Evolutionary conservation across 2,888 invertebrate genomes (phyloP).

Genomic region (Antheraea yamamai): DNA sequence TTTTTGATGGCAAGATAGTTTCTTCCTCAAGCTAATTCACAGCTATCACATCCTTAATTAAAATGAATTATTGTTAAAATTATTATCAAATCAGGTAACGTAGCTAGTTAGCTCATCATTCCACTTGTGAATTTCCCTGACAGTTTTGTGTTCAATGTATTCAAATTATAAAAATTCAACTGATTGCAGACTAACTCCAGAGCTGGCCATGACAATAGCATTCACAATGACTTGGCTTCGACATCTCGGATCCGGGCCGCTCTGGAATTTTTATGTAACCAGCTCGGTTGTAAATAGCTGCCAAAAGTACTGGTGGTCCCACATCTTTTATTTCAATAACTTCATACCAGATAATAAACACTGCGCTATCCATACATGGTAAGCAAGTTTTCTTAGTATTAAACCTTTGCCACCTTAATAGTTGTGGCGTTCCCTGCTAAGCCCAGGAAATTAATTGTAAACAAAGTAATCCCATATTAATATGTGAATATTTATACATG

Average conservation of each 20-base stretch:
- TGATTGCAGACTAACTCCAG: slow-evolving; percentile 43
- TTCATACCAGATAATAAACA: slow-evolving; percentile 38
- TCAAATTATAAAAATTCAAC: background rate
- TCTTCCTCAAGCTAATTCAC: no score
- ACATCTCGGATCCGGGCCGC: slow-evolving; percentile 45
- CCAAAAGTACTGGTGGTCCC: slow-evolving; percentile 48
- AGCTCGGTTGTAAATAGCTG: slow-evolving; percentile 42
- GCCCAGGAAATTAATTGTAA: no score
- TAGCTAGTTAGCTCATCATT: background rate
- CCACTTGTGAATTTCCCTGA: background rate
- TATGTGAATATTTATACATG: no score
- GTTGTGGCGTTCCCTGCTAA: no score
- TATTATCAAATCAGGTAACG: no score
- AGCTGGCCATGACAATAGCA: slow-evolving; percentile 42
- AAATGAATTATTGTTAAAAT: no score
- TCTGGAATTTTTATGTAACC: slow-evolving; percentile 33
- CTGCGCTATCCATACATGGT: slow-evolving; percentile 30
- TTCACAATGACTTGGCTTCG: slow-evolving; percentile 53
- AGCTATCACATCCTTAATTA: no score
- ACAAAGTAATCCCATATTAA: no score
- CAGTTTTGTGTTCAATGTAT: background rate
- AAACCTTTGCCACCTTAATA: no score
- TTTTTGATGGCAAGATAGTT: no score
- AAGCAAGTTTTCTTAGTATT: no score
- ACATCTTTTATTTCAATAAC: slow-evolving; percentile 49